These are phyloP conservation scores for Plutomurus gul DNA, from an alignment of 1,140 invertebrate genomes.

Conservation along the genomic window DNA sequence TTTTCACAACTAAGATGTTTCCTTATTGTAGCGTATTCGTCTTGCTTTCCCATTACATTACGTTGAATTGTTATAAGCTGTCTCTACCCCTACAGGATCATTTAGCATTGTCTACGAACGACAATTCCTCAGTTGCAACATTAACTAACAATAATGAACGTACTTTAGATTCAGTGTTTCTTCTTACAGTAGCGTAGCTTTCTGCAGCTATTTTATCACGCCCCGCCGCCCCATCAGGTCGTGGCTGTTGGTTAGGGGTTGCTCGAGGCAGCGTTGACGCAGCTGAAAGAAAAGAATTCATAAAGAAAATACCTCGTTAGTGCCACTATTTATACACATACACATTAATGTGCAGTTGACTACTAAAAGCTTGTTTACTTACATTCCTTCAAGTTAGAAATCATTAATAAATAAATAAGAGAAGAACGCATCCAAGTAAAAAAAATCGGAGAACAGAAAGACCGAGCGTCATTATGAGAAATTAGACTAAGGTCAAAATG, in stretches of 20 bases:
- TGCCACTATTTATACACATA: neutral
- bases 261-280: conserved; percentile 82
- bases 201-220: conserved; percentile 39
- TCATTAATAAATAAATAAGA: neutral
- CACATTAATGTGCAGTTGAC: conserved; percentile 1
- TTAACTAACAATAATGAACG: conserved; percentile 13
- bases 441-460: neutral
- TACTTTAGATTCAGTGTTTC: conserved; percentile 51
- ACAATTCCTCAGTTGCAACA: neutral
- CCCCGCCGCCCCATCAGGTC: conserved; percentile 39
- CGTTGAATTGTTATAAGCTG: neutral
- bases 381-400: neutral
- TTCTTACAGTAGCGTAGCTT: conserved; percentile 37
- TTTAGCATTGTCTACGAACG: neutral
- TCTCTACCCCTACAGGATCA: neutral
- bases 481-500: too few species aligned
- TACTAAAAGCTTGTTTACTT: neutral
- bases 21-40: neutral
- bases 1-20: neutral
- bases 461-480: too few species aligned
- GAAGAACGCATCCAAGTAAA: neutral
- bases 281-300: conserved; percentile 61
- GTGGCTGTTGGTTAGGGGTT: conserved; percentile 60
- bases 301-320: conserved; percentile 48
- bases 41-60: neutral